Evolutionary conservation across 2,797 vertebrate genomes (phyloP).

Genomic region (Zalophus californianus): DNA sequence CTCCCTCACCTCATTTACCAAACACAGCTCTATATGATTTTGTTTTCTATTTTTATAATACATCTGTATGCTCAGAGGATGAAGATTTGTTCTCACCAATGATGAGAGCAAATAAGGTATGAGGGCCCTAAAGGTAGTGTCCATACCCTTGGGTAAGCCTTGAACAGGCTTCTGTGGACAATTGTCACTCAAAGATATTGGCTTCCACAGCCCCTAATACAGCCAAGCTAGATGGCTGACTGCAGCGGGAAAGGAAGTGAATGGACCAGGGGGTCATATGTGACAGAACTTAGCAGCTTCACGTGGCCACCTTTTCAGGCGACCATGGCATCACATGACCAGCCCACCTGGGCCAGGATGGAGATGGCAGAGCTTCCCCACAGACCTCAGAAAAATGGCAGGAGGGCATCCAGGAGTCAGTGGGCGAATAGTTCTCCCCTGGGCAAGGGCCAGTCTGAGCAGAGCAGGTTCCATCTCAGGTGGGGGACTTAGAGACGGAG

Average conservation of each 20-base stretch:
- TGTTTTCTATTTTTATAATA: neutral
- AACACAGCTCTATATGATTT: neutral
- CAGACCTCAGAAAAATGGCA: rapidly evolving
- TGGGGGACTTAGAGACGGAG: neutral
- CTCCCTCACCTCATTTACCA: too few species aligned
- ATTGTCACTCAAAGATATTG: rapidly evolving
- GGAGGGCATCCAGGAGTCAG: neutral
- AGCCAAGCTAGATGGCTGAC: rapidly evolving
- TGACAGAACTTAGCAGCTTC: too few species aligned
- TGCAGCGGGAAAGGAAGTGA: rapidly evolving
- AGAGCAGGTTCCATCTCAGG: too few species aligned
- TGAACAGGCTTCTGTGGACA: too few species aligned
- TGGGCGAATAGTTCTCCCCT: rapidly evolving
- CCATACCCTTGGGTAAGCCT: neutral
- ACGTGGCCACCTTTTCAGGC: too few species aligned
- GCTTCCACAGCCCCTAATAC: neutral
- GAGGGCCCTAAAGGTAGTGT: neutral
- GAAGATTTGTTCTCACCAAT: too few species aligned
- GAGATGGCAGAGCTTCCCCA: rapidly evolving
- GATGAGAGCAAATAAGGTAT: neutral
- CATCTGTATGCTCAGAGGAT: too few species aligned
- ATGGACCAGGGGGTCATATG: neutral
- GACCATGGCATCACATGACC: rapidly evolving
- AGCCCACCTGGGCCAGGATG: neutral
- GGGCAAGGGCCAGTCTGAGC: neutral